Evolutionary conservation across 2,888 invertebrate genomes (phyloP), one percentile per base, ranked within the genome.

Genomic region (Cerceris rybyensis): DNA sequence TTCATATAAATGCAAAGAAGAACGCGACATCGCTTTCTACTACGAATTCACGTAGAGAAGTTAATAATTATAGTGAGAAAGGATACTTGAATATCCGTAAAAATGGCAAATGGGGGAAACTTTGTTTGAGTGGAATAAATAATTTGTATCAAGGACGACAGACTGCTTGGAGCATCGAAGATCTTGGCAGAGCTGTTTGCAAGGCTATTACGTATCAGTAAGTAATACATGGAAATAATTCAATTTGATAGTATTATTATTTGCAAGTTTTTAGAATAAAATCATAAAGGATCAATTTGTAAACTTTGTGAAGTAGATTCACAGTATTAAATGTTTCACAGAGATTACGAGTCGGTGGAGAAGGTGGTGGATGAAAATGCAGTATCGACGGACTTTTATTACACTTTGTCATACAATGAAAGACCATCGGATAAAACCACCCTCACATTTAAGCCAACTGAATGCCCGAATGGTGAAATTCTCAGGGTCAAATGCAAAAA

Each of bases 131-230:
- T 79, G 95, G 95, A 80, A 95, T 96, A 87, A 93, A 94, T 59
- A 94, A 94, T 80, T 93, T 95, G 0, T 93, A 95, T 2, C 92
- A 93, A 49, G 93, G 94, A 77, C 94, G 94, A 0, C 94, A 94
- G 64, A 94, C 94, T 61, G 93, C 94, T 4, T 94, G 95, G 93
- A 94, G 95, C 86, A 93, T 96, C 43, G 94, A 95, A 17, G 96
- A 96, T 88, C 93, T 97, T 50, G 96, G 96, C 6, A 93, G 94
- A 88, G 96, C 96, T 0, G 96, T 96, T 4, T 97, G 96, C 92
- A 94, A 95, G 88, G 95, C 96, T 2, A 95, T 96, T 93, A 96
- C 96, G 13, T 96, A 95, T 91, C 94, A 94, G 96, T 96, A 92
- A 94, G 94, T 92, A 67, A 67, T 28, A 5, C 4, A n/a, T 13